Evolutionary conservation across 2,797 vertebrate species (phyloP).

Genomic region (Martes flavigula): DNA sequence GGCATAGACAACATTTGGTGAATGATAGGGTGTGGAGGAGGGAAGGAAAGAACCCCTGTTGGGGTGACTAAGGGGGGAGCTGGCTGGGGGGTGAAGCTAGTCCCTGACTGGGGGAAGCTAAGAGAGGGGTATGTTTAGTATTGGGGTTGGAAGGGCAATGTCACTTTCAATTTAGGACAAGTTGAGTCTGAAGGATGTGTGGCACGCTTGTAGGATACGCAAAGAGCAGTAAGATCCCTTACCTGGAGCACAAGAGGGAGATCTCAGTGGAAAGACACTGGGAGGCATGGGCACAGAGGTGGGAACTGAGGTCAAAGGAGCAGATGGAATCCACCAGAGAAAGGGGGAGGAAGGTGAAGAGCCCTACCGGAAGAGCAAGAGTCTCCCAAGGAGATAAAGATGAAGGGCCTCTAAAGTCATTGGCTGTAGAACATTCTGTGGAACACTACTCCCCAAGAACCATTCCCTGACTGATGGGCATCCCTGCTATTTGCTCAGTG

Average conservation of each 20-base stretch:
- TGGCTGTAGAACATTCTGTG: background rate
- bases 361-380: background rate
- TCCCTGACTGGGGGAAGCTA: background rate
- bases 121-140: background rate
- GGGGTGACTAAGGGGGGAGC: background rate
- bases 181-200: background rate
- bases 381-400: background rate
- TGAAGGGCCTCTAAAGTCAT: background rate
- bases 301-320: background rate
- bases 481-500: background rate
- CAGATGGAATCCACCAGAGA: background rate
- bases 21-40: background rate
- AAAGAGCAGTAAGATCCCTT: background rate
- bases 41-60: background rate
- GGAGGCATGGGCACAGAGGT: background rate
- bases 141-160: background rate
- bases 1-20: background rate
- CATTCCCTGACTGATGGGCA: background rate
- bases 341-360: background rate
- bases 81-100: background rate
- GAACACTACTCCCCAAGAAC: background rate
- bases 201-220: background rate
- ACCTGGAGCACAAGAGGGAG: background rate
- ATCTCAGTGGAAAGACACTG: background rate
- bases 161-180: background rate